A percentile compares a stretch with the other conserved stretches of the same genome.
Evolutionary conservation across 2,888 invertebrate species (phyloP).

Genomic region (Acronicta alni): DNA sequence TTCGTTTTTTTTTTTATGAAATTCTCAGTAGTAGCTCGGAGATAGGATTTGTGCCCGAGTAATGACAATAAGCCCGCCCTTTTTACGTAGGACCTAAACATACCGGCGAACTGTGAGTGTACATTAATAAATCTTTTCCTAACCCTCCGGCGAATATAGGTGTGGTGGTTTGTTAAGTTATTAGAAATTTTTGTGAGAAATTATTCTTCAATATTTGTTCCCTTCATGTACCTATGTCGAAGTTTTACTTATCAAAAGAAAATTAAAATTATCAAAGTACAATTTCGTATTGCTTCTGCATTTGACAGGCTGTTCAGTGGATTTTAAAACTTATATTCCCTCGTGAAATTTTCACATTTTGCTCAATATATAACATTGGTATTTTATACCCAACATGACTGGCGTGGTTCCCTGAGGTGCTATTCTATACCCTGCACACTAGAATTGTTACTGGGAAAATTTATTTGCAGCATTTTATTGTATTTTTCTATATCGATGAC

Average conservation of each 20-base stretch:
- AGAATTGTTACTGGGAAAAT: neutral
- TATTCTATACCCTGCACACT: slow-evolving; percentile 1
- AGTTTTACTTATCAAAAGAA: neutral
- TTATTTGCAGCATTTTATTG: neutral
- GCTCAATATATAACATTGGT: slow-evolving; percentile 1
- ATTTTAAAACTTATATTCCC: slow-evolving; percentile 1
- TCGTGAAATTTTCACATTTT: neutral
- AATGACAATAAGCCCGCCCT: too few species aligned
- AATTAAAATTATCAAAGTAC: neutral
- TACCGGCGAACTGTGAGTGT: too few species aligned
- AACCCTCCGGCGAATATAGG: too few species aligned
- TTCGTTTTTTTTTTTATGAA: too few species aligned
- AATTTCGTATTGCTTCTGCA: neutral
- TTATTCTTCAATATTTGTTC: too few species aligned
- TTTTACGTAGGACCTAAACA: too few species aligned
- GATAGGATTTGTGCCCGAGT: too few species aligned
- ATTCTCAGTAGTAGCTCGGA: too few species aligned
- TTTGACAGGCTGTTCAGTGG: neutral
- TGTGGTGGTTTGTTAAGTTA: too few species aligned
- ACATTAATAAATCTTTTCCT: too few species aligned
- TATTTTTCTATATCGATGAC: neutral
- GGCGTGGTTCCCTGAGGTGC: neutral
- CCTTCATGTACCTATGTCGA: too few species aligned
- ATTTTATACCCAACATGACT: slow-evolving; percentile 7
- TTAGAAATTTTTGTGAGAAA: too few species aligned